phyloP scores from a whole-genome alignment of 1,140 invertebrate genomes.

The Oscheius sp. region DNA sequence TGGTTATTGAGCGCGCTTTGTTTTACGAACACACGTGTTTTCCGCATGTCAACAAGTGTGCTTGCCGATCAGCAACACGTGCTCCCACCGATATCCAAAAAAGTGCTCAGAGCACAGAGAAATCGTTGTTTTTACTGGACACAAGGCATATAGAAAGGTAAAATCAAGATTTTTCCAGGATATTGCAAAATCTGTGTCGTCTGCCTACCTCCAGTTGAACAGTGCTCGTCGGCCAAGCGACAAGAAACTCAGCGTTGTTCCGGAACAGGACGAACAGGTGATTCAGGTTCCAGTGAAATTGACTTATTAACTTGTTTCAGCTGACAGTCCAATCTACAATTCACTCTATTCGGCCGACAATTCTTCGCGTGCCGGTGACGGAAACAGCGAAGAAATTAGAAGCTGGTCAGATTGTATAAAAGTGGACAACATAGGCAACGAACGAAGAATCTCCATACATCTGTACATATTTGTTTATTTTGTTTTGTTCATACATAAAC shows the following conservation, averaged over 20 bases:
- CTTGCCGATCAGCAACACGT: too few relatives aligned
- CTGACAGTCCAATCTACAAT: conserved; percentile 31
- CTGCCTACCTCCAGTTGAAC: conserved; percentile 25
- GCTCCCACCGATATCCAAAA: too few relatives aligned
- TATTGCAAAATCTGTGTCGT: conserved; percentile 12
- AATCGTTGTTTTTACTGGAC: too few relatives aligned
- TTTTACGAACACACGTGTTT: too few relatives aligned
- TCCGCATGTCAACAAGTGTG: too few relatives aligned
- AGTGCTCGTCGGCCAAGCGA: conserved; percentile 15
- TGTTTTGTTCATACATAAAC: not conserved
- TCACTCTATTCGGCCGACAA: conserved; percentile 24
- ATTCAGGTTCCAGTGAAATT: not conserved
- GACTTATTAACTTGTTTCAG: not conserved
- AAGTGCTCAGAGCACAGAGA: too few relatives aligned
- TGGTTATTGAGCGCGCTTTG: too few relatives aligned
- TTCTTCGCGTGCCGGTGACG: conserved; percentile 12
- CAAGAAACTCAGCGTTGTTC: conserved; percentile 43
- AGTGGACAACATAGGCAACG: not conserved
- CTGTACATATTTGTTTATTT: conserved; percentile 7
- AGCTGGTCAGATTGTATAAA: not conserved
- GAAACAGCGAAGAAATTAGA: not conserved
- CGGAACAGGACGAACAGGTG: conserved; percentile 41
- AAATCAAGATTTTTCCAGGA: conserved; percentile 26
- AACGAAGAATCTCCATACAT: not conserved
- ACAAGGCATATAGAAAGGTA: too few relatives aligned